A percentile compares a stretch with the other conserved stretches of the same genome.
Conservation (phyloP, 2,113 vertebrate genomes). For the Thamnaconus septentrionalis region DNA sequence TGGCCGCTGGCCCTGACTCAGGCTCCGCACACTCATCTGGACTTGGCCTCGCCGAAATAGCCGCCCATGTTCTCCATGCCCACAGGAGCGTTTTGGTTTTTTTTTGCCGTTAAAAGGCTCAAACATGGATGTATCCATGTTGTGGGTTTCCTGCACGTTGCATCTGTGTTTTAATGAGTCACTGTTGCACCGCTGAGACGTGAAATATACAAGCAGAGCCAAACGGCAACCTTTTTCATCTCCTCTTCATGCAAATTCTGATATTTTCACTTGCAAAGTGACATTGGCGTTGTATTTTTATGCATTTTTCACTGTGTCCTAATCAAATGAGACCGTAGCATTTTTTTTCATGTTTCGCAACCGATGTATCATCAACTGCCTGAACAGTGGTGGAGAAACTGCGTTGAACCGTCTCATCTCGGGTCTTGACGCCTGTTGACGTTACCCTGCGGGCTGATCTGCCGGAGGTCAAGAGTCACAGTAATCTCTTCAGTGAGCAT, state of each 20-base stretch:
- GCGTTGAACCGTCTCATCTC: too few species aligned
- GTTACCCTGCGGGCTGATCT: neutral
- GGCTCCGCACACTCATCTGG: slow-evolving; percentile 57
- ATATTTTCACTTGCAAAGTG: too few species aligned
- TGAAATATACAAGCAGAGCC: too few species aligned
- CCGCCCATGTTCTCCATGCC: slow-evolving; percentile 34
- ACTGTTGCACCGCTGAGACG: too few species aligned
- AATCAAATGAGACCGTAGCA: too few species aligned
- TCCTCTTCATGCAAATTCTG: too few species aligned
- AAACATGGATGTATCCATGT: slow-evolving; percentile 26
- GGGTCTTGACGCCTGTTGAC: neutral
- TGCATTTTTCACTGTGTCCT: too few species aligned
- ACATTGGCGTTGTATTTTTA: too few species aligned
- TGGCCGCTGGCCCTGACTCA: slow-evolving; percentile 49
- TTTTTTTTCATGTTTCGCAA: too few species aligned
- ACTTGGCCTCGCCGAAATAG: slow-evolving; percentile 46
- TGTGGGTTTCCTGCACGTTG: neutral
- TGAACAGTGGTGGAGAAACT: too few species aligned
- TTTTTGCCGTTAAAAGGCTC: slow-evolving; percentile 18
- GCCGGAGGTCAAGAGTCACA: neutral
- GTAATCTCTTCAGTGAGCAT: slow-evolving; percentile 9
- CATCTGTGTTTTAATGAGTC: neutral
- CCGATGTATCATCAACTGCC: too few species aligned
- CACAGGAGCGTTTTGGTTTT: slow-evolving; percentile 10
- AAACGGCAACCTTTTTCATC: too few species aligned